Evolutionary conservation across 2,797 vertebrate species (phyloP).

Genomic region (Urosaurus nigricauda): DNA sequence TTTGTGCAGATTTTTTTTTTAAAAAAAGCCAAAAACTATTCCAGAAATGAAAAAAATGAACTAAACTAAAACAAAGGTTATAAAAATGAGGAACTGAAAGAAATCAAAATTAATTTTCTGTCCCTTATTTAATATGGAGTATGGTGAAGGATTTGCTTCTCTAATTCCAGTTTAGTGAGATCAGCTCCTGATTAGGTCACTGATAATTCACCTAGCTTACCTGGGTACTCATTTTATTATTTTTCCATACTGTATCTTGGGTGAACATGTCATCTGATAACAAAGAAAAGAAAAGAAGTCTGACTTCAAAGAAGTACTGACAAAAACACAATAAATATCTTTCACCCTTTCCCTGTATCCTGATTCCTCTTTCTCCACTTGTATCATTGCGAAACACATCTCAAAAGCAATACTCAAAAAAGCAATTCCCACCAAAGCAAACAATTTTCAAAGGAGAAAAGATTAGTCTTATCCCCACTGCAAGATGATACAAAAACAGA

Average conservation of each 20-base stretch:
- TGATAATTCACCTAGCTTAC: background rate
- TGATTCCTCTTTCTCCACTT: background rate
- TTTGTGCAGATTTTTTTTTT: no score
- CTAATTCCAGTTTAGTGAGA: background rate
- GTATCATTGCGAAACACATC: background rate
- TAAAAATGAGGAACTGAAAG: no score
- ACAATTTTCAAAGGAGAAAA: constrained; percentile 4
- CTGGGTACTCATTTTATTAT: background rate
- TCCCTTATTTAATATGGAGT: no score
- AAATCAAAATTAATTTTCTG: no score
- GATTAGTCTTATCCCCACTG: background rate
- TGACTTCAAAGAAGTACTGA: background rate
- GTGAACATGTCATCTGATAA: background rate
- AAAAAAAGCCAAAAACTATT: no score
- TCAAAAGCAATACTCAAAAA: constrained; percentile 11
- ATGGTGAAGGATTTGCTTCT: background rate
- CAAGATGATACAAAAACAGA: background rate
- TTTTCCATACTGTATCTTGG: background rate
- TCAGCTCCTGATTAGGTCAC: background rate
- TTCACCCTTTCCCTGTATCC: no score
- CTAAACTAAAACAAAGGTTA: no score
- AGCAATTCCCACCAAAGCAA: constrained; percentile 17
- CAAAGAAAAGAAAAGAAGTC: background rate
- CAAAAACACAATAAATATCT: constrained; percentile 3
- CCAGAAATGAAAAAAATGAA: no score